Evolutionary conservation across 2,888 invertebrate genomes (phyloP).

Genomic region (Gastracanthus pulcherrimus): DNA sequence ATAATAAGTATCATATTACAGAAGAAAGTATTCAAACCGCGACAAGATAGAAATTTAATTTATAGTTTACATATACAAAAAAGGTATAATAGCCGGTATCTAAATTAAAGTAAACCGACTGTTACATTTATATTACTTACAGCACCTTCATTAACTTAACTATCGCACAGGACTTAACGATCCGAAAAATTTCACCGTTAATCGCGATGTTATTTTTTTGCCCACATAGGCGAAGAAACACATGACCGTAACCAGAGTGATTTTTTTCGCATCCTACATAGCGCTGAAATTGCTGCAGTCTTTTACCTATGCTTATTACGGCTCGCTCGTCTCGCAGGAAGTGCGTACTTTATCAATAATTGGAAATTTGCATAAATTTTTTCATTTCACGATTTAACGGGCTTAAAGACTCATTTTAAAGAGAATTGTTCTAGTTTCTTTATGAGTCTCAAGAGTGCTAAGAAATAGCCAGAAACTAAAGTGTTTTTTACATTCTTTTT

Average conservation of each 20-base stretch:
- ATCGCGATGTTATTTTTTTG: not conserved
- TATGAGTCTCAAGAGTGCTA: no score
- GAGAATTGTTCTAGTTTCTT: no score
- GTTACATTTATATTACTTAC: not conserved
- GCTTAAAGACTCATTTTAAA: no score
- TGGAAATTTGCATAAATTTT: conserved; percentile 3
- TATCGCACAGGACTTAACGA: not conserved
- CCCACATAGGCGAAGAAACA: not conserved
- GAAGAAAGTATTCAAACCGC: not conserved
- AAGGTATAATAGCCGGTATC: not conserved
- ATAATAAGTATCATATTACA: no score
- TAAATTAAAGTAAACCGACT: not conserved
- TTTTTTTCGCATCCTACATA: conserved; percentile 4
- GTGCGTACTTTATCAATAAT: conserved; percentile 25
- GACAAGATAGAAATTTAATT: not conserved
- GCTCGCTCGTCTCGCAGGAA: conserved; percentile 39
- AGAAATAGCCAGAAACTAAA: no score
- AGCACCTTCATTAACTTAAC: no score
- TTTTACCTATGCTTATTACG: conserved; percentile 62
- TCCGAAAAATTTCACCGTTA: not conserved
- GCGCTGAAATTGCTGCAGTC: conserved; percentile 38
- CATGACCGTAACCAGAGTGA: not conserved
- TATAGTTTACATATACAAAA: not conserved
- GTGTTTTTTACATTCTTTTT: no score
- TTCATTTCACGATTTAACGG: not conserved